Evolutionary conservation across 2,797 vertebrate species (phyloP), one percentile per base, ranked within the genome.

Genomic region (Myotis pilosus): DNA sequence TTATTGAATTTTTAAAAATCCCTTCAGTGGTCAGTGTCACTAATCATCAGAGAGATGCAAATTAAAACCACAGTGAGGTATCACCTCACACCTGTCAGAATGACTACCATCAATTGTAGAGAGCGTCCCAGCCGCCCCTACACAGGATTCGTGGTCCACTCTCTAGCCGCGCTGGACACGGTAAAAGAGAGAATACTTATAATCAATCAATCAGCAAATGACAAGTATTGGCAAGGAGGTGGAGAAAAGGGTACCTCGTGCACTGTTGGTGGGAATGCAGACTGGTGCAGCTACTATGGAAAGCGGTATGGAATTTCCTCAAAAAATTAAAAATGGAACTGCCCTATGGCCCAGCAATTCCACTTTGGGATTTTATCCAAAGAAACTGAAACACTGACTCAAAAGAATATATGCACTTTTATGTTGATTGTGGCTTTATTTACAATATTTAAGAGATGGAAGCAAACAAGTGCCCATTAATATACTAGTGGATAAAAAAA

Each of bases 81-180:
- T 19, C 71, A 47, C 71, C 41, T 74, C 41, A 49, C 16, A n/a
- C 72, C 16, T 49, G 8, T 74, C 28, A 49, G 57, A 47, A 74
- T 17, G 16, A 28, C 16, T 49, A 3, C 17, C 28, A n/a, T 74
- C 72, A 62, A 30, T 62, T 30, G 5, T 30, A 62, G 57, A 62
- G 57, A 62, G 25, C 1, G 5, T 25, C 25, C 25, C 11, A 62
- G 57, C 25, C 5, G 1, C 12, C 57, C 25, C 12, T 62, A 62
- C 57, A 30, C 57, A 62, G 12, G 57, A 62, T 62, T 12, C 2
- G 0, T 62, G 12, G 5, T 30, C 57, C 5, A 0, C 12, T 62
- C 57, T 28, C 25, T 62, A 62, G 57, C 57, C 2, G 0, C 1
- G 0, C 57, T 62, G 57, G 11, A 60, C 3, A 2, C 13, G 2